A percentile compares a stretch with the other conserved stretches of the same genome.
Conservation (phyloP, 2,113 vertebrate genomes). For the Ursus arctos region DNA sequence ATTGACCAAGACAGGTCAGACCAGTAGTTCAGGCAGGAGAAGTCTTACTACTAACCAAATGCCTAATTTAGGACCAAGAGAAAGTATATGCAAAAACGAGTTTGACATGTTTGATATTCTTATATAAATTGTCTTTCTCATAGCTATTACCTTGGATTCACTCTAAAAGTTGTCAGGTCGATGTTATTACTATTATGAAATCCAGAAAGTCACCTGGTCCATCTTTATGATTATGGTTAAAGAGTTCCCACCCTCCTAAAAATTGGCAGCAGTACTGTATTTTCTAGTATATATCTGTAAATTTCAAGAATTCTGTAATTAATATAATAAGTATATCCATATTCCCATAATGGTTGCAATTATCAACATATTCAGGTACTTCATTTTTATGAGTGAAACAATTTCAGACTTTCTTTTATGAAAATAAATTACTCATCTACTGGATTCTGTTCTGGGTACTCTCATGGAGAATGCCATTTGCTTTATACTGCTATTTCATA, state of each 20-base stretch:
- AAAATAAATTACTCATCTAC: constrained; percentile 24
- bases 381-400: constrained; percentile 3
- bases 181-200: background rate
- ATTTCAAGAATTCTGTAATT: constrained; percentile 20
- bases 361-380: background rate
- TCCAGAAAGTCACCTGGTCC: background rate
- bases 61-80: constrained; percentile 60
- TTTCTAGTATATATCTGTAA: background rate
- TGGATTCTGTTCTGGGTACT: background rate
- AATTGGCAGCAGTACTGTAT: background rate
- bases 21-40: constrained; percentile 61
- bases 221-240: constrained; percentile 3
- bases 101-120: constrained; percentile 8
- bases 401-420: background rate
- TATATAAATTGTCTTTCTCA: background rate
- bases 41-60: constrained; percentile 11
- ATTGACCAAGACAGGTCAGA: constrained; percentile 61
- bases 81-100: background rate
- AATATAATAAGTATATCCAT: background rate
- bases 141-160: constrained; percentile 27
- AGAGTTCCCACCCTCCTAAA: background rate
- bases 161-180: background rate
- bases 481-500: background rate
- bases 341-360: constrained; percentile 19
- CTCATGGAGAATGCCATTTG: background rate